phyloP scores from a whole-genome alignment of 1,140 invertebrate species.

The Coelopa frigida region DNA sequence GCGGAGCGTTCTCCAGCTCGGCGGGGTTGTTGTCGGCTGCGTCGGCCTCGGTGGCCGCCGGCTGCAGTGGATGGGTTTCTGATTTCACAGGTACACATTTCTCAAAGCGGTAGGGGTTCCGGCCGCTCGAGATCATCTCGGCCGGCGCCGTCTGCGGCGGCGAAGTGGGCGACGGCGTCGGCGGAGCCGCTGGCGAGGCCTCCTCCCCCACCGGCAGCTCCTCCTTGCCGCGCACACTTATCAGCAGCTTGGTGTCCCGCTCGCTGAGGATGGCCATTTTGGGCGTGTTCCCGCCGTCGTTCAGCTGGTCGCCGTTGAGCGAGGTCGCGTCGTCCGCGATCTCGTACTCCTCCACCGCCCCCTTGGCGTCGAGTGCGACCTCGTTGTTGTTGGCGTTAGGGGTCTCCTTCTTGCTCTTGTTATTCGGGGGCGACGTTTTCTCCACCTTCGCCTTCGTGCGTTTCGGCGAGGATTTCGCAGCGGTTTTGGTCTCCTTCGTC shows the following conservation, averaged over 20 bases:
- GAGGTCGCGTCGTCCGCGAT: constrained; percentile 52
- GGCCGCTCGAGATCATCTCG: background rate
- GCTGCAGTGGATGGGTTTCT: constrained; percentile 37
- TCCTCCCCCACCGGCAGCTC: constrained; percentile 53
- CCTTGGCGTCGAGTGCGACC: constrained; percentile 18
- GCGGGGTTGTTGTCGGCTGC: constrained; percentile 1
- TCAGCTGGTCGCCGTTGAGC: constrained; percentile 40
- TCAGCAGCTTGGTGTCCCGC: constrained; percentile 46
- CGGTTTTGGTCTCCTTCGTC: constrained; percentile 16
- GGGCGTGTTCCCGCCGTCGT: constrained; percentile 14
- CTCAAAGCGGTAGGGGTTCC: constrained; percentile 20
- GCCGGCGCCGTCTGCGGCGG: background rate
- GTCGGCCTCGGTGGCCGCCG: constrained; percentile 1
- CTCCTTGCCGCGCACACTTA: constrained; percentile 59
- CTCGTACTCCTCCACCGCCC: constrained; percentile 46
- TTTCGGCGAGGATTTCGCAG: constrained; percentile 36
- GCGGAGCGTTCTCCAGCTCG: constrained; percentile 7
- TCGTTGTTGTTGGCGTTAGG: constrained; percentile 14
- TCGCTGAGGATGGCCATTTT: constrained; percentile 45
- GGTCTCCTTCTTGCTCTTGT: constrained; percentile 14
- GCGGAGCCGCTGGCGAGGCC: constrained; percentile 6
- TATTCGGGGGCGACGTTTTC: constrained; percentile 7
- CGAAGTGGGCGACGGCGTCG: too few relatives aligned
- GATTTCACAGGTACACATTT: constrained; percentile 36
- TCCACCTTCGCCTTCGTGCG: constrained; percentile 15